Evolutionary conservation across 2,797 vertebrate species (phyloP), one percentile per base, ranked within the genome.

Genomic region (Helicolenus hilgendorfi): DNA sequence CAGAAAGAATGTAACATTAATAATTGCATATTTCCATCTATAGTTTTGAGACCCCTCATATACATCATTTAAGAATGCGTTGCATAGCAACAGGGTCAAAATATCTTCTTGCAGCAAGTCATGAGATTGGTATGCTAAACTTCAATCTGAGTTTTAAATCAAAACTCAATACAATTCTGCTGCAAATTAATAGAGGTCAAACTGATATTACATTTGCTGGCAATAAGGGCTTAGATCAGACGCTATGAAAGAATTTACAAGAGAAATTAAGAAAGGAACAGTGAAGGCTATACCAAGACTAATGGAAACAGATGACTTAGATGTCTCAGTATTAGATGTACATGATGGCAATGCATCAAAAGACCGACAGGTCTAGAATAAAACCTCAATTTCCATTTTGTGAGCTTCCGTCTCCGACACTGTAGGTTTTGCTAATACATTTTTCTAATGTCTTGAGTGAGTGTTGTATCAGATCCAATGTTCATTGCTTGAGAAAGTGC

Each of bases 241-340:
- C 38, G 59, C 35, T 20, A 36, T 65, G 6, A 78, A 74, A 71
- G 3, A 41, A 79, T 83, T 70, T 73, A 76, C 24, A 49, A 67
- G 14, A 62, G 38, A 73, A 69, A 80, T 84, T 56, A 64, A 69
- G 49, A 87, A 65, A 69, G 22, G 9, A 65, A 36, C 10, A 70
- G 49, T 22, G 13, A 70, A 76, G 33, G 58, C 27, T 60, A 55
- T 13, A 56, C 29, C 55, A 75, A 72, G 70, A 82, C 64, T 62
- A 60, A 83, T 84, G 72, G 72, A 83, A 76, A 77, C n/a, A 71
- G 70, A 88, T 64, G 63, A 80, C 82, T 79, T 33, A 35, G 59
- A 80, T 71, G n/a, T 64, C 53, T 79, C 26, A 31, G n/a, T 63
- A 72, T 82, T 74, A 84, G 58, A 86, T 80, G 75, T 35, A 79